phyloP scores from a whole-genome alignment of 2,113 vertebrate species.

The Calidris pygmaea region DNA sequence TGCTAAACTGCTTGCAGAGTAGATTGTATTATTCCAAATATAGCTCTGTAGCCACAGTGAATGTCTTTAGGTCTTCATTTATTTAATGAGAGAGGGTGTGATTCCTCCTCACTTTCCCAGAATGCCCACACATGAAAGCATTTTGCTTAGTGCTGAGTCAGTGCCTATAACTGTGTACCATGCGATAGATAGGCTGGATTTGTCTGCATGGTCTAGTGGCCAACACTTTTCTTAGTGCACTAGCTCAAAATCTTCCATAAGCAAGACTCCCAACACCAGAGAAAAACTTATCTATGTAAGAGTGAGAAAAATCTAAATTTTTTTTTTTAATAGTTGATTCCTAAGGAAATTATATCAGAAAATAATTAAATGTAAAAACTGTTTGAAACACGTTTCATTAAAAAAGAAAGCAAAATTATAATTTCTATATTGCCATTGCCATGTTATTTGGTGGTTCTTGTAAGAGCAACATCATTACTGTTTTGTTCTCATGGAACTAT shows the following conservation, averaged over 20 bases:
- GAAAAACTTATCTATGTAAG: neutral
- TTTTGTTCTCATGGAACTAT: constrained; percentile 3
- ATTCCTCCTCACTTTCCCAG: constrained; percentile 21
- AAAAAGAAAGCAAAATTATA: neutral
- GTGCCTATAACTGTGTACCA: neutral
- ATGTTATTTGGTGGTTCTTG: neutral
- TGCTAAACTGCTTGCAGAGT: neutral
- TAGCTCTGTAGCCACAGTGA: neutral
- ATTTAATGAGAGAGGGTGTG: neutral
- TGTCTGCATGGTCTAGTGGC: neutral
- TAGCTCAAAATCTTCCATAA: neutral
- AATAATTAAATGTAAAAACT: neutral
- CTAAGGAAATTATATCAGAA: neutral
- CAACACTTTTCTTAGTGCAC: neutral
- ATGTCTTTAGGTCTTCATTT: constrained; percentile 12
- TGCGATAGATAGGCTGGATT: neutral
- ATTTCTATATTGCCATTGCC: neutral
- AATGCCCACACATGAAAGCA: neutral
- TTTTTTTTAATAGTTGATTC: neutral
- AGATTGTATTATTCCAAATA: neutral
- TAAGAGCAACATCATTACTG: neutral
- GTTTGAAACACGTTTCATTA: neutral
- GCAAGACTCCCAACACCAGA: neutral
- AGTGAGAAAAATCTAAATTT: neutral
- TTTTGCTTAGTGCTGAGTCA: constrained; percentile 27